phyloP scores from a whole-genome alignment of 2,113 vertebrate genomes.

The Orthonyx spaldingii region DNA sequence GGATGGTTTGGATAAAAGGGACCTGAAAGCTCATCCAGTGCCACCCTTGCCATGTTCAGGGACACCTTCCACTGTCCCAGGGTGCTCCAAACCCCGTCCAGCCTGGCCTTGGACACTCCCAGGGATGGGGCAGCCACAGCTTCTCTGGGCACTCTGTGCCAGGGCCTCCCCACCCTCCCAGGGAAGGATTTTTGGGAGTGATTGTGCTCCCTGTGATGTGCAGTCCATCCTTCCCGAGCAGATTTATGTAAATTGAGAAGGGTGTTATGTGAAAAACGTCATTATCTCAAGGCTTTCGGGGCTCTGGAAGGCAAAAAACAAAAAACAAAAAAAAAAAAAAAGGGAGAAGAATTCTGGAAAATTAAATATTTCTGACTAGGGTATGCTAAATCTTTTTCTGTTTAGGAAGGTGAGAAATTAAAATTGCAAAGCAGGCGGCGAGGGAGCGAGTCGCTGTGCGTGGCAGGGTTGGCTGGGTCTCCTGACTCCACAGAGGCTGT shows the following conservation, averaged over 20 bases:
- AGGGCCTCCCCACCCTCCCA: neutral
- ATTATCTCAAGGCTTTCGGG: neutral
- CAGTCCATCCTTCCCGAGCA: neutral
- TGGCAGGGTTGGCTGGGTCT: conserved; percentile 22
- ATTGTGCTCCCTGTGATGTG: neutral
- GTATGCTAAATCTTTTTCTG: conserved; percentile 52
- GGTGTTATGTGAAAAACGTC: conserved; percentile 4
- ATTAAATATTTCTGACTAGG: conserved; percentile 67
- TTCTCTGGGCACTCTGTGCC: neutral
- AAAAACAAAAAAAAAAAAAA: neutral
- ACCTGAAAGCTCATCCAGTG: neutral
- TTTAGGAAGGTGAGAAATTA: conserved; percentile 72
- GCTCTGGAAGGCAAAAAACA: neutral
- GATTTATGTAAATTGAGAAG: neutral
- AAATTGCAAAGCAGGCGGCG: conserved; percentile 57
- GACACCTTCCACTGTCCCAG: neutral
- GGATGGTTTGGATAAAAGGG: neutral
- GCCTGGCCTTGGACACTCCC: neutral
- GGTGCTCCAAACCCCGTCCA: accelerated
- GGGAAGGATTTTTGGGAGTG: neutral
- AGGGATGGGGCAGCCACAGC: neutral
- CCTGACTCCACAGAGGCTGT: neutral
- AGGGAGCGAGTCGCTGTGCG: neutral
- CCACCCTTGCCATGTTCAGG: neutral
- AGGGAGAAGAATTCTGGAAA: conserved; percentile 23